Evolutionary conservation across 2,797 vertebrate species (phyloP).

Genomic region (Threskiornis aethiopicus): DNA sequence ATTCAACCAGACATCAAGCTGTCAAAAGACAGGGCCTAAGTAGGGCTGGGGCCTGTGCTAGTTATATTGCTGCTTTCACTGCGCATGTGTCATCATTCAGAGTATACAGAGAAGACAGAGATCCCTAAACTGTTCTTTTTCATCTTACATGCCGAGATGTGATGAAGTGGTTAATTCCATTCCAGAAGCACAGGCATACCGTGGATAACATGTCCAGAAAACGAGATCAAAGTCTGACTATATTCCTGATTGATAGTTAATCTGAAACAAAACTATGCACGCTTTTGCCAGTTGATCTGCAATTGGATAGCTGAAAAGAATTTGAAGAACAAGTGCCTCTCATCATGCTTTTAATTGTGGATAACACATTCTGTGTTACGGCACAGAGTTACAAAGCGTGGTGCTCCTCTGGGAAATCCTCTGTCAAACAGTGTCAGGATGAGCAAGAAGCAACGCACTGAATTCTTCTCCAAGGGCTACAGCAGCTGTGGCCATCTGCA

Average conservation of each 20-base stretch:
- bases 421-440: neutral
- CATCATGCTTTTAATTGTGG: neutral
- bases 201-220: neutral
- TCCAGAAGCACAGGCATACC: neutral
- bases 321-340: neutral
- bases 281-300: neutral
- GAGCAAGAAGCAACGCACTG: neutral
- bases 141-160: neutral
- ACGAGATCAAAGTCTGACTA: neutral
- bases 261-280: neutral
- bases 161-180: neutral
- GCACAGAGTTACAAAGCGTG: rapidly evolving
- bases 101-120: neutral
- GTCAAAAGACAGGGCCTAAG: neutral
- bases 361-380: neutral
- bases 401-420: neutral
- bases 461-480: neutral
- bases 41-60: neutral
- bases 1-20: neutral
- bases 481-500: neutral
- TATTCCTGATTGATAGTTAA: neutral
- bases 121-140: neutral
- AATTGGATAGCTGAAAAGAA: neutral
- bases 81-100: rapidly evolving
- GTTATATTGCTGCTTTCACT: neutral